Conservation (phyloP, 2,797 vertebrate species). For the Trachops cirrhosus region DNA sequence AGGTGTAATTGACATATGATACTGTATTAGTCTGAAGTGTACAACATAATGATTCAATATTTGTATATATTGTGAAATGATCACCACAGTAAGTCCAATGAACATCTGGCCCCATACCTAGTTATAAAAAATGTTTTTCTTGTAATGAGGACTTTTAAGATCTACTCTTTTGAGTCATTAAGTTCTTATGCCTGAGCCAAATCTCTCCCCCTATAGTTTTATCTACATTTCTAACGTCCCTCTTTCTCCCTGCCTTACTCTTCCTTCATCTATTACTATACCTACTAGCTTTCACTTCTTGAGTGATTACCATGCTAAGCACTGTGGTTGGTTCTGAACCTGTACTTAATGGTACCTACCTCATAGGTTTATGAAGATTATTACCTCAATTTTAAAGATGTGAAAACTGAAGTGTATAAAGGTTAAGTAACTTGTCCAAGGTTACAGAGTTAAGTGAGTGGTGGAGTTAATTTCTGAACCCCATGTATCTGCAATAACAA, state of each 20-base stretch:
- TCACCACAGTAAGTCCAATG: neutral
- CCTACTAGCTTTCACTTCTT: conserved; percentile 2
- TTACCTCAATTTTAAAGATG: neutral
- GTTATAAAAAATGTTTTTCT: neutral
- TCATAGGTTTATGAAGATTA: neutral
- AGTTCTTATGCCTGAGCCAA: neutral
- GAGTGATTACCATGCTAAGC: neutral
- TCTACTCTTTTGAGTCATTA: neutral
- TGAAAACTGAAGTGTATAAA: neutral
- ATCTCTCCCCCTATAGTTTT: neutral
- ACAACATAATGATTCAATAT: neutral
- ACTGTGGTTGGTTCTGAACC: neutral
- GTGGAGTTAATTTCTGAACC: neutral
- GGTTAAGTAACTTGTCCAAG: neutral
- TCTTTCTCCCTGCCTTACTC: neutral
- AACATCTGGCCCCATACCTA: neutral
- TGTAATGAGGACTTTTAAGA: neutral
- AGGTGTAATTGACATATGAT: neutral
- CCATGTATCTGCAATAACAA: neutral
- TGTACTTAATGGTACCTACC: neutral
- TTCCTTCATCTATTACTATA: neutral
- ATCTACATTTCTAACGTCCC: neutral
- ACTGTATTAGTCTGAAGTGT: neutral
- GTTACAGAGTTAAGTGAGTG: neutral
- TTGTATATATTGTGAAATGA: neutral